phyloP scores from a whole-genome alignment of 1,140 invertebrate genomes.

The Bombus difficillimus region DNA sequence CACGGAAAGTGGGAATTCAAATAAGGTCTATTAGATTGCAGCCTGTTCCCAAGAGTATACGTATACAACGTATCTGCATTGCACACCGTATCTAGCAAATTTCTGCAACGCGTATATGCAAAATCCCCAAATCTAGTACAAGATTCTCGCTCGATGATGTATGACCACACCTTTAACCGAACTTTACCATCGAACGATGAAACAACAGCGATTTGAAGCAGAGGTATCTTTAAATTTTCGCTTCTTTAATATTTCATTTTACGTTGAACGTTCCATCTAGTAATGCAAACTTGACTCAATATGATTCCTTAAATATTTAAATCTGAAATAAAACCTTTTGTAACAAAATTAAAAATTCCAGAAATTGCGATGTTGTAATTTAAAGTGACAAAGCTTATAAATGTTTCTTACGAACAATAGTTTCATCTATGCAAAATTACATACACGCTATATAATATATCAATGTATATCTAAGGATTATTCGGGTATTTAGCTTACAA shows the following conservation, averaged over 20 bases:
- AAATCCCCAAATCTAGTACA: background rate
- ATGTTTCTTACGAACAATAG: background rate
- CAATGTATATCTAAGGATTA: too few species aligned
- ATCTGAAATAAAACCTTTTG: background rate
- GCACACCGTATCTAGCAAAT: background rate
- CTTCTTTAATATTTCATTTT: too few species aligned
- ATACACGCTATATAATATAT: too few species aligned
- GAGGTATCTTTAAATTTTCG: too few species aligned
- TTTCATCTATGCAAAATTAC: background rate
- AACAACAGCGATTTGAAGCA: background rate
- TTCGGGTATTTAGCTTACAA: too few species aligned
- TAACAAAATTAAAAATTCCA: too few species aligned
- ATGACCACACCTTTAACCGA: background rate
- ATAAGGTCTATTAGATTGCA: background rate
- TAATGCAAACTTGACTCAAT: background rate
- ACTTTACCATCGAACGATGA: background rate
- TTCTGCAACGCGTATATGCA: background rate
- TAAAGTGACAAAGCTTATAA: background rate
- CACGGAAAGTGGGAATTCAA: background rate
- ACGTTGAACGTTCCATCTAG: background rate
- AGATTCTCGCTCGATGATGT: background rate
- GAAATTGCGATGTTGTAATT: background rate
- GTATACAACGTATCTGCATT: background rate
- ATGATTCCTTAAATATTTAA: background rate
- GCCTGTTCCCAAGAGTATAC: background rate